phyloP scores from a whole-genome alignment of 2,113 vertebrate genomes.

The Eretmochelys imbricata region DNA sequence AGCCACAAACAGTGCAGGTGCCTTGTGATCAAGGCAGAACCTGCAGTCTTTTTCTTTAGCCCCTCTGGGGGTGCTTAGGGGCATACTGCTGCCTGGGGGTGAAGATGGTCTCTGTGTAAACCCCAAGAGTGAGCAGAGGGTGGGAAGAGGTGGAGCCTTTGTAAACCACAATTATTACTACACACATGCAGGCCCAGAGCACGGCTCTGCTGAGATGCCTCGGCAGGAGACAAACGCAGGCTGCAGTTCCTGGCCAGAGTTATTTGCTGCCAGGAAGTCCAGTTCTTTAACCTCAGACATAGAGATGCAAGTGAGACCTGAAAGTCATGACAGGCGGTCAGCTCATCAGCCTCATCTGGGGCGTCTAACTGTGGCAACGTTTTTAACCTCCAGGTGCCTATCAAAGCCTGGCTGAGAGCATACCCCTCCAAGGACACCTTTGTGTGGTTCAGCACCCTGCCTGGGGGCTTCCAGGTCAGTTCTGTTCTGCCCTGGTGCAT shows the following conservation, averaged over 20 bases:
- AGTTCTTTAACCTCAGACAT: background rate
- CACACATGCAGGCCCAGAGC: background rate
- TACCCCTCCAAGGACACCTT: constrained; percentile 73
- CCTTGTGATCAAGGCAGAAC: no score
- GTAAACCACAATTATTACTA: background rate
- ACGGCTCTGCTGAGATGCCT: background rate
- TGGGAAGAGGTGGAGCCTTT: background rate
- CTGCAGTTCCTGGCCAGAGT: background rate
- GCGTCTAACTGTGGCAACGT: fast-evolving
- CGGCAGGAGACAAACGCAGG: background rate
- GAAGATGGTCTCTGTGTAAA: no score
- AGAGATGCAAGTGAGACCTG: background rate
- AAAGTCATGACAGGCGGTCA: background rate
- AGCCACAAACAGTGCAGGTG: no score
- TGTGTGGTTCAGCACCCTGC: constrained; percentile 86
- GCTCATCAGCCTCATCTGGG: background rate
- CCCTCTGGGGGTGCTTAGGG: no score
- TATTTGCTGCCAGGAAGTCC: background rate
- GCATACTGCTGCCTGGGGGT: no score
- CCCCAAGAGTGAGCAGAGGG: background rate
- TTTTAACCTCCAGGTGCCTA: constrained; percentile 75
- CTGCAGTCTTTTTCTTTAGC: background rate
- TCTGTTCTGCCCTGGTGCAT: background rate
- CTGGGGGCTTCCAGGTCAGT: constrained; percentile 85
- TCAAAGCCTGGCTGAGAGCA: constrained; percentile 85